Evolutionary conservation across 1,140 invertebrate species (phyloP), one percentile per base, ranked within the genome.

Genomic region (Microplitis demolitor): DNA sequence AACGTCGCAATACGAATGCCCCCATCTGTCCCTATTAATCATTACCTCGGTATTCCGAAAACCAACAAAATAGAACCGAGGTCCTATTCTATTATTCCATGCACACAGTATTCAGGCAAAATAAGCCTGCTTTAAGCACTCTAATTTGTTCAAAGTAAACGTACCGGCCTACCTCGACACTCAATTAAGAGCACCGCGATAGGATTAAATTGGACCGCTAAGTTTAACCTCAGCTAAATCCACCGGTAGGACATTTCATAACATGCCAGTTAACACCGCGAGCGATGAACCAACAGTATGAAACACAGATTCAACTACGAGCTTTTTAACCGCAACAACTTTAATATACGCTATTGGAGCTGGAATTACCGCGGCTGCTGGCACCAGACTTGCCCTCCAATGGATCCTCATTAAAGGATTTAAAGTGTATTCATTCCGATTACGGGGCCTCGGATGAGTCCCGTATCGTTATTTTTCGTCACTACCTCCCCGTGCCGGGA

Each of bases 331-430:
- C 89, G 90, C 92, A 93, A 91, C 91, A 92, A 93, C 90, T 91
- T 93, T 92, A 93, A 92, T 94, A 93, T 94, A 93, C 91, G 92
- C 92, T 94, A 92, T 92, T 93, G 92, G 92, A 94, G 93, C 92
- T 93, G 92, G 93, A 94, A 93, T 95, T 94, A 94, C 86, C 83
- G 89, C 90, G 90, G 93, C 93, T 92, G 91, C 91, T 93, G 94
- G 92, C 92, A 90, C 84, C 83, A 89, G 85, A 92, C 93, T 94
- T 90, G 91, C 39, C 39, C 39, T 39, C 39, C 39, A 39, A 39
- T 39, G 39, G 39, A 39, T 39, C 39, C 39, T 39, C 39, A 39
- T 39, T 39, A 39, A 39, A 39, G 39, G 39, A 39, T 39, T 39
- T 39, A 39, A 39, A 39, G 39, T 39, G 39, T 39, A 39, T 16